phyloP scores from a whole-genome alignment of 2,888 invertebrate genomes.

The Frankliniella fusca region DNA sequence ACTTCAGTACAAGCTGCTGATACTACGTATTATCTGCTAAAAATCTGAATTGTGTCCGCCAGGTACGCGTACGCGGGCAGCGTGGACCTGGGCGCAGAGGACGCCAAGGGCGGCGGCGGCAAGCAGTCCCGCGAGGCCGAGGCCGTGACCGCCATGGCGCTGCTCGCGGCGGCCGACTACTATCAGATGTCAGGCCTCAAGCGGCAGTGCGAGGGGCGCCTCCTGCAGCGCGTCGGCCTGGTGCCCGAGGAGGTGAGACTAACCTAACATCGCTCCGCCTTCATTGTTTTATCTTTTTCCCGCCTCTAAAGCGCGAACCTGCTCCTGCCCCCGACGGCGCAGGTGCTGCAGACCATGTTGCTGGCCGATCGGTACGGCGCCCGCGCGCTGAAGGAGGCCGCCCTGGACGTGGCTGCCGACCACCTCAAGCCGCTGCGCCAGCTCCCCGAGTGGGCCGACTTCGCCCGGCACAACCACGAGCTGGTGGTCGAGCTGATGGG shows the following conservation, averaged over 20 bases:
- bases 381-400: background rate
- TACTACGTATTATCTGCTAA: too few relatives aligned
- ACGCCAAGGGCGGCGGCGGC: background rate
- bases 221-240: background rate
- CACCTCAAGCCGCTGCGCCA: constrained; percentile 5
- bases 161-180: constrained; percentile 16
- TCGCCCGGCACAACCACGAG: constrained; percentile 6
- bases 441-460: constrained; percentile 5
- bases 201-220: constrained; percentile 15
- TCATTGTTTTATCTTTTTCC: background rate
- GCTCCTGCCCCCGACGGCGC: too few relatives aligned
- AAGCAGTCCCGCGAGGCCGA: background rate
- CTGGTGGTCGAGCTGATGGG: constrained; percentile 15
- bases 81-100: background rate
- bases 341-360: constrained; percentile 8
- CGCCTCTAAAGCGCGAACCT: too few relatives aligned
- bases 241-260: background rate
- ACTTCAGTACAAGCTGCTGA: too few relatives aligned
- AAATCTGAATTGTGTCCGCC: background rate
- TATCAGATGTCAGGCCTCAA: constrained; percentile 5
- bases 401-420: background rate
- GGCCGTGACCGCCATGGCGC: background rate
- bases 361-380: constrained; percentile 10
- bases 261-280: background rate
- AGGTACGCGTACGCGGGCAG: constrained; percentile 10